These are phyloP conservation scores for Lasioglossum villosulum DNA, from an alignment of 2,888 invertebrate species.

Conservation along the genomic window DNA sequence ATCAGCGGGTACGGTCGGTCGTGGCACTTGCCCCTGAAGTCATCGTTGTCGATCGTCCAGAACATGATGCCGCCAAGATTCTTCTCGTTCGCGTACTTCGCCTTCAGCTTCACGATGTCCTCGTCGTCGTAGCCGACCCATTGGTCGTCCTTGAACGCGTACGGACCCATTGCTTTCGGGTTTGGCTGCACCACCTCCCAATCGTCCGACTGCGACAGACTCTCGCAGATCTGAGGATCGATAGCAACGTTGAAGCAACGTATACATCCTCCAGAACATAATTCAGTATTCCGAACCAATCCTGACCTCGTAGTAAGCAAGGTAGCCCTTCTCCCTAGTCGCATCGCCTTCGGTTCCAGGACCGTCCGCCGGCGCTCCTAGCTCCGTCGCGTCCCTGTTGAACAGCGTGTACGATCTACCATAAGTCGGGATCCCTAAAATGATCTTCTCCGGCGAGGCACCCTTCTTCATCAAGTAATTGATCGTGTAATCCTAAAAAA, in stretches of 20 bases:
- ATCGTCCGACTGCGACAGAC: conserved; percentile 89
- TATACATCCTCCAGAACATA: not conserved
- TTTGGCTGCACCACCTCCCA: conserved; percentile 95
- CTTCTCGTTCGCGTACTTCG: conserved; percentile 93
- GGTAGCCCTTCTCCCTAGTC: conserved; percentile 95
- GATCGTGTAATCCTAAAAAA: conserved; percentile 92
- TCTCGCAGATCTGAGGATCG: conserved; percentile 90
- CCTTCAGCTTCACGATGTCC: conserved; percentile 92
- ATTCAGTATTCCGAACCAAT: not conserved
- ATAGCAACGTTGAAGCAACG: not conserved
- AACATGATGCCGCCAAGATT: conserved; percentile 96
- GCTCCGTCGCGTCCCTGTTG: conserved; percentile 92
- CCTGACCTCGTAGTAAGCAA: conserved; percentile 95
- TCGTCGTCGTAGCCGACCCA: conserved; percentile 98
- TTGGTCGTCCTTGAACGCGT: conserved; percentile 94
- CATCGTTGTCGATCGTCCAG: conserved; percentile 97
- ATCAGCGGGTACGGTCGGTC: conserved; percentile 95
- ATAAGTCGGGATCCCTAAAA: conserved; percentile 95
- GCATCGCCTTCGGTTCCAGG: conserved; percentile 96
- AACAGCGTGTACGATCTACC: conserved; percentile 95
- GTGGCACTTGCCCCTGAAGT: conserved; percentile 96
- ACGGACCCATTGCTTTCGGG: conserved; percentile 94
- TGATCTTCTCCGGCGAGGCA: conserved; percentile 91
- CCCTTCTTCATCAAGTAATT: conserved; percentile 92
- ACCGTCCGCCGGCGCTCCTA: conserved; percentile 95